A percentile compares a stretch with the other conserved stretches of the same genome.
phyloP scores from a whole-genome alignment of 2,113 vertebrate genomes.

The Fulica atra region DNA sequence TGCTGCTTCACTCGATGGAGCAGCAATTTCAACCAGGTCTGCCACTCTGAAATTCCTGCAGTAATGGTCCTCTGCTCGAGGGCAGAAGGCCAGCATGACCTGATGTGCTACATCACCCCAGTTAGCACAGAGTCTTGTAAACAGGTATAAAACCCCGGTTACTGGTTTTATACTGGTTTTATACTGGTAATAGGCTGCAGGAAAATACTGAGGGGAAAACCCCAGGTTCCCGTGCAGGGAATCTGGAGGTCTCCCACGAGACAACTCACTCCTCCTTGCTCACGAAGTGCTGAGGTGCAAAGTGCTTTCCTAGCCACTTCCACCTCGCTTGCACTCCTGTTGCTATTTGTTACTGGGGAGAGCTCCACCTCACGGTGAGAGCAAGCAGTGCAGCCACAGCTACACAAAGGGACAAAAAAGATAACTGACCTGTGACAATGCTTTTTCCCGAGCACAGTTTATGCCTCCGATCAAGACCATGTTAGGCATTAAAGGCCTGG shows the following conservation, averaged over 20 bases:
- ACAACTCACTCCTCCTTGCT: not conserved
- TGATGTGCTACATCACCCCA: not conserved
- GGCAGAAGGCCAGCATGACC: not conserved
- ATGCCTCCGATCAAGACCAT: constrained; percentile 80
- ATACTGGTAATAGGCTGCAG: not conserved
- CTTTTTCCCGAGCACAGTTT: constrained; percentile 72
- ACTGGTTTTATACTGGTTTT: too few relatives aligned
- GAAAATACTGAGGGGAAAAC: not conserved
- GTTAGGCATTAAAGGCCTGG: constrained; percentile 80
- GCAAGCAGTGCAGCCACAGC: not conserved
- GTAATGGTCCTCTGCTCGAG: not conserved
- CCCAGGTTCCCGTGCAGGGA: not conserved
- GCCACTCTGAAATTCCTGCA: not conserved
- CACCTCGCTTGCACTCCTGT: too few relatives aligned
- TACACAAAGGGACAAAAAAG: not conserved
- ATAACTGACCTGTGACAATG: constrained; percentile 74
- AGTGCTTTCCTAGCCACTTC: not conserved
- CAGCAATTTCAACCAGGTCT: not conserved
- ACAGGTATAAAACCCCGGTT: not conserved
- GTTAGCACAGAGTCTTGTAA: not conserved
- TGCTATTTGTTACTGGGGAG: not conserved
- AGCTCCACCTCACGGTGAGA: not conserved
- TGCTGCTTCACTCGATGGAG: not conserved
- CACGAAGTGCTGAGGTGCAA: not conserved
- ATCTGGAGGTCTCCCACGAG: not conserved